A percentile compares a stretch with the other conserved stretches of the same genome.
Evolutionary conservation across 2,797 vertebrate genomes (phyloP).

Genomic region (Melanotaenia maccullochi): DNA sequence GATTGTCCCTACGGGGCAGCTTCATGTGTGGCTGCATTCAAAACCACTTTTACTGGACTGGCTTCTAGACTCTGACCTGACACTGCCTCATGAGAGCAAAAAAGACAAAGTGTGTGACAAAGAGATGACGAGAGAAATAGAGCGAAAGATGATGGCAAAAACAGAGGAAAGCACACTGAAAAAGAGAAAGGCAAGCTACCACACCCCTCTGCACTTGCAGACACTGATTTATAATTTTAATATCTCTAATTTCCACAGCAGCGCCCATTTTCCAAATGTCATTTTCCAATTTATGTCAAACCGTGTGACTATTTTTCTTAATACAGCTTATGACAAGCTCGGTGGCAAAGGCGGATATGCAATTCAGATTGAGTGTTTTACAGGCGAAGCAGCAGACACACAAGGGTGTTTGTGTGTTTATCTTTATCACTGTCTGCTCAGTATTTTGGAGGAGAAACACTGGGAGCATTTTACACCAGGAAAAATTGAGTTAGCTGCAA

Average conservation of each 20-base stretch:
- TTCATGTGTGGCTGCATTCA: slow-evolving; percentile 58
- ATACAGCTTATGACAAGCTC: slow-evolving; percentile 90
- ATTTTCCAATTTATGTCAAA: slow-evolving; percentile 96
- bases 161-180: slow-evolving; percentile 35
- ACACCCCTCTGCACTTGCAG: slow-evolving; percentile 75
- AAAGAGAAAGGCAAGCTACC: slow-evolving; percentile 56
- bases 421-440: slow-evolving; percentile 82
- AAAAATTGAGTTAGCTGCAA: slow-evolving; percentile 71
- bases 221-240: slow-evolving; percentile 97
- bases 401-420: slow-evolving; percentile 81
- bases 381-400: slow-evolving; percentile 77
- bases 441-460: slow-evolving; percentile 68
- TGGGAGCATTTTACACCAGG: slow-evolving; percentile 55
- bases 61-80: slow-evolving; percentile 47
- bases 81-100: slow-evolving; percentile 45
- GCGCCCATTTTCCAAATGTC: slow-evolving; percentile 89
- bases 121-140: slow-evolving; percentile 42
- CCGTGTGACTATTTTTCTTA: slow-evolving; percentile 90
- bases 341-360: slow-evolving; percentile 85
- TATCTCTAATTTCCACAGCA: slow-evolving; percentile 92
- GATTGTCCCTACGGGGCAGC: slow-evolving; percentile 49
- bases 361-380: slow-evolving; percentile 88
- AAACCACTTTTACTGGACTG: slow-evolving; percentile 64
- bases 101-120: slow-evolving; percentile 52
- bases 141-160: slow-evolving; percentile 43